phyloP scores from a whole-genome alignment of 1,140 invertebrate species.

The Megalonaias nervosa region DNA sequence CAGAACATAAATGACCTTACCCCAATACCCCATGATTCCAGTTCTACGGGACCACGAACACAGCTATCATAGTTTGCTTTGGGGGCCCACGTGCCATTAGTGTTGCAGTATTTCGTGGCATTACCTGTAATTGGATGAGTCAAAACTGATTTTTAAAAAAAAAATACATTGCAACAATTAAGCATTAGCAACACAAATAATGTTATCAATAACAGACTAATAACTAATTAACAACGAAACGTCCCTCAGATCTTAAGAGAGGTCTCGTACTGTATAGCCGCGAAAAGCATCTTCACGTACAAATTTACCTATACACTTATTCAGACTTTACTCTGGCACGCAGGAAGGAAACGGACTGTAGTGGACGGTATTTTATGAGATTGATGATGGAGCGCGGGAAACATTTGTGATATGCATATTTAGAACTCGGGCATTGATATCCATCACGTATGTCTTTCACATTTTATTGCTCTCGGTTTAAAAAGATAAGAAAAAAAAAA shows the following conservation, averaged over 20 bases:
- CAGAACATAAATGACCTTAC: neutral
- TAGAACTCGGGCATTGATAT: no score
- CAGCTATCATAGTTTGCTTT: constrained; percentile 81
- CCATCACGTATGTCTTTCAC: no score
- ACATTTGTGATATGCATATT: no score
- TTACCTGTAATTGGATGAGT: constrained; percentile 77
- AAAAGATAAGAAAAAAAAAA: no score
- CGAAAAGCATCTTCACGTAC: no score
- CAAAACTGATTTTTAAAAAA: constrained; percentile 1
- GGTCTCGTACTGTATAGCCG: neutral
- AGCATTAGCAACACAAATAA: neutral
- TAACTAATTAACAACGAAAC: neutral
- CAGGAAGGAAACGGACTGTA: no score
- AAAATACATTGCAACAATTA: neutral
- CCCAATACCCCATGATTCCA: constrained; percentile 26
- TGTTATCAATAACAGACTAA: neutral
- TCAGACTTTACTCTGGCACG: no score
- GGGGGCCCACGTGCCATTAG: constrained; percentile 80
- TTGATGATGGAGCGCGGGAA: no score
- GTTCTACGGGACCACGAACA: constrained; percentile 40
- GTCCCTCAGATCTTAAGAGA: neutral
- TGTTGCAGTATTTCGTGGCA: constrained; percentile 79
- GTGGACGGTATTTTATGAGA: no score
- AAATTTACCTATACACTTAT: no score
- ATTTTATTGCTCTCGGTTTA: no score